A percentile compares a stretch with the other conserved stretches of the same genome.
These are phyloP conservation scores for Sinocyclocheilus anophthalmus DNA, from an alignment of 2,113 vertebrate genomes.

Conservation along the genomic window DNA sequence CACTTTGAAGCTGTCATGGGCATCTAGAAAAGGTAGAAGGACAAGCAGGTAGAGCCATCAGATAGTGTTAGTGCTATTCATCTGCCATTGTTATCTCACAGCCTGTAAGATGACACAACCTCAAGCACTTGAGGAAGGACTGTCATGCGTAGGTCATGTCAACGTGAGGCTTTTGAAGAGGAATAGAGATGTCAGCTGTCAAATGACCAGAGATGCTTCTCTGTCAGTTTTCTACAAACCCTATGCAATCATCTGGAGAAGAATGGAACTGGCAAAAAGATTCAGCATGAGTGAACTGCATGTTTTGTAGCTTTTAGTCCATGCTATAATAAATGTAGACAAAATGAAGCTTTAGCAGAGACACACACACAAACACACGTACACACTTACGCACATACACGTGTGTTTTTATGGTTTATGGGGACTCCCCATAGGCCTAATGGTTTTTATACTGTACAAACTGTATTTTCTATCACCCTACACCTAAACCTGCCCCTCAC, in stretches of 20 bases:
- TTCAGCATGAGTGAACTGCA: neutral
- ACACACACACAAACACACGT: too few species aligned
- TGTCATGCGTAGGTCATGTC: constrained; percentile 9
- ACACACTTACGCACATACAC: too few species aligned
- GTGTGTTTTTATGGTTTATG: too few species aligned
- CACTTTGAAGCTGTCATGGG: constrained; percentile 12
- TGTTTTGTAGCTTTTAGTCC: neutral
- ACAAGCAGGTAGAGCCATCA: constrained; percentile 34
- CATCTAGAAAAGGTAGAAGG: neutral
- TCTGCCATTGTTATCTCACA: constrained; percentile 10
- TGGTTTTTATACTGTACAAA: too few species aligned
- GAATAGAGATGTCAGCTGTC: constrained; percentile 35
- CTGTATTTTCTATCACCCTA: too few species aligned
- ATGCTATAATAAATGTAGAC: neutral
- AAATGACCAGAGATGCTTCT: neutral
- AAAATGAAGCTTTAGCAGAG: neutral
- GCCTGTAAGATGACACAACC: neutral
- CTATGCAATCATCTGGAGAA: neutral
- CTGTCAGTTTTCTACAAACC: neutral
- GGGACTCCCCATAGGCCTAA: too few species aligned
- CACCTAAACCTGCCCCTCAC: too few species aligned
- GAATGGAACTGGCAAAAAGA: neutral
- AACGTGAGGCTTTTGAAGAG: neutral
- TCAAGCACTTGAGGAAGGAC: neutral
- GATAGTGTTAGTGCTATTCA: constrained; percentile 32